phyloP scores from a whole-genome alignment of 2,797 vertebrate species.

The Crenichthys baileyi region DNA sequence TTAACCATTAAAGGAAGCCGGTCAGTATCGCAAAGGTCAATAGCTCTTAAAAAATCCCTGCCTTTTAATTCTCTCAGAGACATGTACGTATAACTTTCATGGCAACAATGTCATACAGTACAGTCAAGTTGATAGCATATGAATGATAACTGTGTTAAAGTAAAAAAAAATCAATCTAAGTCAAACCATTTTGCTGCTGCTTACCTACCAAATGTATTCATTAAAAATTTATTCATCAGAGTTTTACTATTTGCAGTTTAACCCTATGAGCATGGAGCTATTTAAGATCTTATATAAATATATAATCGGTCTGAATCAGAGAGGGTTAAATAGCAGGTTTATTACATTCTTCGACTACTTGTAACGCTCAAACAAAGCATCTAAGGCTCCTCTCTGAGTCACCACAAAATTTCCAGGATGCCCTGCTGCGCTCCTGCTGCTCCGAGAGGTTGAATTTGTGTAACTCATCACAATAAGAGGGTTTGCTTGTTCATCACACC shows the following conservation, averaged over 20 bases:
- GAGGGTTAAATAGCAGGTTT: conserved; percentile 82
- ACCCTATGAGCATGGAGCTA: conserved; percentile 73
- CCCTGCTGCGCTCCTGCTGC: conserved; percentile 38
- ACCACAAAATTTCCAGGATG: conserved; percentile 52
- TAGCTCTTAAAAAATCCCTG: conserved; percentile 76
- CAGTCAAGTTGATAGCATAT: conserved; percentile 81
- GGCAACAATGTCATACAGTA: conserved; percentile 80
- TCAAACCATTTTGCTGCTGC: conserved; percentile 94
- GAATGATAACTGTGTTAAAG: conserved; percentile 75
- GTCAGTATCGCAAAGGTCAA: conserved; percentile 91
- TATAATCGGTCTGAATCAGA: conserved; percentile 66
- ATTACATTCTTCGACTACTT: conserved; percentile 80
- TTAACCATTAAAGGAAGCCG: conserved; percentile 83
- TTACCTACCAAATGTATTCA: conserved; percentile 84
- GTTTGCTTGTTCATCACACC: conserved; percentile 73
- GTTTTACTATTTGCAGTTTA: conserved; percentile 88
- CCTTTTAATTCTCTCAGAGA: conserved; percentile 68
- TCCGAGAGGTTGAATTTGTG: conserved; percentile 56
- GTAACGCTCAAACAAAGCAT: conserved; percentile 70
- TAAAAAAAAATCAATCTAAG: conserved; percentile 64
- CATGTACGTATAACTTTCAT: conserved; percentile 78
- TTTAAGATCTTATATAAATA: conserved; percentile 9
- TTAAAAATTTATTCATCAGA: conserved; percentile 87
- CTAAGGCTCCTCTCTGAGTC: conserved; percentile 59
- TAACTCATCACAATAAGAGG: conserved; percentile 66